Conservation (phyloP, 2,888 invertebrate genomes). For the Acrobasis suavella region DNA sequence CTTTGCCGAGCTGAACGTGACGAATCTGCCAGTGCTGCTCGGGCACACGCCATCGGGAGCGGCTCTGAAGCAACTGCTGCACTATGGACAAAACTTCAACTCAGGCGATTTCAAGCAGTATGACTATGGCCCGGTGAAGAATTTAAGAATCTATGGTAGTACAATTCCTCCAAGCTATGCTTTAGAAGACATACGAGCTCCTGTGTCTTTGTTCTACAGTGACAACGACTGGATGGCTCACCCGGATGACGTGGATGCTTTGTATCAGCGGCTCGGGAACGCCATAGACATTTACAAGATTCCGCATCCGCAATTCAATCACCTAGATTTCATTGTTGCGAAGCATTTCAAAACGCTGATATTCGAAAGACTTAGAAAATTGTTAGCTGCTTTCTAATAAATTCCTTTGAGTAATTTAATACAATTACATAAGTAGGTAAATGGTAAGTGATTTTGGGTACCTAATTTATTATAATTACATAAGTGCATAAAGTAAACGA, state of each 20-base stretch:
- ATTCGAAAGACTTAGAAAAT: slow-evolving; percentile 12
- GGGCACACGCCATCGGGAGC: slow-evolving; percentile 42
- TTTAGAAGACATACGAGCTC: slow-evolving; percentile 62
- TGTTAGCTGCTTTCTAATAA: slow-evolving; percentile 3
- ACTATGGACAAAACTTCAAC: slow-evolving; percentile 64
- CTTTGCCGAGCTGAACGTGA: slow-evolving; percentile 11
- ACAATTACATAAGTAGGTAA: no score
- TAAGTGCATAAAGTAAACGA: no score
- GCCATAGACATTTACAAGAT: slow-evolving; percentile 10
- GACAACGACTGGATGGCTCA: slow-evolving; percentile 76
- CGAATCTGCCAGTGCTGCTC: slow-evolving; percentile 15
- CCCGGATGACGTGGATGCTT: slow-evolving; percentile 25
- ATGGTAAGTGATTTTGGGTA: no score
- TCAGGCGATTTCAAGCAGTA: slow-evolving; percentile 19
- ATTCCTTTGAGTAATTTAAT: no score
- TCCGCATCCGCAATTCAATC: slow-evolving; percentile 4
- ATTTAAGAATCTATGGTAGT: slow-evolving; percentile 11
- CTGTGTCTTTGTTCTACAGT: slow-evolving; percentile 78
- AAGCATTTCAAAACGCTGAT: slow-evolving; percentile 11
- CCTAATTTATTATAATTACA: no score
- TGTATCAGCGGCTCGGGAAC: slow-evolving; percentile 7
- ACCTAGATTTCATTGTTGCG: slow-evolving; percentile 14
- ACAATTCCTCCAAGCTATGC: slow-evolving; percentile 71
- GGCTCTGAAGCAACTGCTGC: slow-evolving; percentile 58
- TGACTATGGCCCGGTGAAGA: slow-evolving; percentile 13